phyloP scores from a whole-genome alignment of 1,140 invertebrate species.

The Pseudomyrmex gracilis region DNA sequence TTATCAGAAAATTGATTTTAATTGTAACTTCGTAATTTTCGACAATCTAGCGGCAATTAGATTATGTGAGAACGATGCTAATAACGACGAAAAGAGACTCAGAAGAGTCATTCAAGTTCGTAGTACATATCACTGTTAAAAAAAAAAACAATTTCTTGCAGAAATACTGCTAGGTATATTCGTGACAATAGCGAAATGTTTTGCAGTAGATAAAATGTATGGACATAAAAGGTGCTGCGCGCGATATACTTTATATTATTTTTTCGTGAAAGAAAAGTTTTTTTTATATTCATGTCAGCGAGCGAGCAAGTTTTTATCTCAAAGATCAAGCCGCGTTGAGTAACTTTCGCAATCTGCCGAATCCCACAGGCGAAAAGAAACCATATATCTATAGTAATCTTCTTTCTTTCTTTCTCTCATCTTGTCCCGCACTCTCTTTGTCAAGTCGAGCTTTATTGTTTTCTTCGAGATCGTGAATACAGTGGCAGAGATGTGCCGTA shows the following conservation, averaged over 20 bases:
- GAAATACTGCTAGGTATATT: background rate
- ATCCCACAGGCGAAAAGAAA: conserved; percentile 45
- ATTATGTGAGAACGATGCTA: conserved; percentile 44
- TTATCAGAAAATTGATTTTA: too few species aligned
- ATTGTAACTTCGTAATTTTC: conserved; percentile 4
- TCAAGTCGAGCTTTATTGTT: conserved; percentile 15
- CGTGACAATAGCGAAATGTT: conserved; percentile 31
- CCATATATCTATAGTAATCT: conserved; percentile 25
- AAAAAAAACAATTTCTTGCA: conserved; percentile 7
- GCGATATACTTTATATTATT: conserved; percentile 45
- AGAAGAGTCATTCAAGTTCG: conserved; percentile 40
- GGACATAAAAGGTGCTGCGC: conserved; percentile 37
- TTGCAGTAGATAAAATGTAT: conserved; percentile 19
- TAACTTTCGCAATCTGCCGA: conserved; percentile 50
- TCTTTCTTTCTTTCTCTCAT: background rate
- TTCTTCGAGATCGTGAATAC: conserved; percentile 21
- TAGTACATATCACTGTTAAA: conserved; percentile 39
- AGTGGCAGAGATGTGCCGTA: conserved; percentile 8
- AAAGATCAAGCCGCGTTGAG: conserved; percentile 44
- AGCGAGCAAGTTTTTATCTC: conserved; percentile 54
- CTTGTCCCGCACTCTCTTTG: conserved; percentile 10
- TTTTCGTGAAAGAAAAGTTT: conserved; percentile 53
- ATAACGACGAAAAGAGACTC: conserved; percentile 33
- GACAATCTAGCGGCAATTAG: conserved; percentile 14
- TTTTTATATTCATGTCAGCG: conserved; percentile 45